A percentile compares a stretch with the other conserved stretches of the same genome.
Conservation (phyloP, 64 coral and sea anemone species). For the Stylophora pistillata region DNA sequence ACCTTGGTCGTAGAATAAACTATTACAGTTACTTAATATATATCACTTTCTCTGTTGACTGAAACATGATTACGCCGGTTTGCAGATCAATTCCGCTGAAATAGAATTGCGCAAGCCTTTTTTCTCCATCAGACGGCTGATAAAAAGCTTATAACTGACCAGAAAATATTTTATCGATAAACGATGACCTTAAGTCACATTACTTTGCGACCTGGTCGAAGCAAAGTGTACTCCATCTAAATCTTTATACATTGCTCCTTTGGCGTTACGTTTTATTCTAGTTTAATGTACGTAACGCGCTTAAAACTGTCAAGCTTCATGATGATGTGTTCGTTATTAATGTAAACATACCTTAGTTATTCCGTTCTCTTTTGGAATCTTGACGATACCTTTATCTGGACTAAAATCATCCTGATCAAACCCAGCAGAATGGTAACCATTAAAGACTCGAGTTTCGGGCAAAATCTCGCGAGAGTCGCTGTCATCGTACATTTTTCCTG, state of each 20-base stretch:
- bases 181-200: too few species aligned
- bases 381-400: constrained; percentile 2
- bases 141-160: too few species aligned
- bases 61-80: neutral
- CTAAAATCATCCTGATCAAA: neutral
- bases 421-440: neutral
- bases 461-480: neutral
- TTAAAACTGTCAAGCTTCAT: neutral
- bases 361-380: neutral
- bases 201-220: too few species aligned
- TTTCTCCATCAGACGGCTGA: too few species aligned
- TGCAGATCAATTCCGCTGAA: too few species aligned
- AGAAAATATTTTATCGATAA: too few species aligned
- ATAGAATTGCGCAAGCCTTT: too few species aligned
- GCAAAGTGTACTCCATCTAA: too few species aligned
- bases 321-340: neutral
- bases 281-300: too few species aligned
- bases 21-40: neutral
- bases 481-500: neutral
- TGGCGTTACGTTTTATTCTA: too few species aligned
- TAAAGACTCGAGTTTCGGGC: neutral
- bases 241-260: too few species aligned
- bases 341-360: constrained; percentile 1
- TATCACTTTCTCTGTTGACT: neutral
- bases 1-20: neutral